Conservation (phyloP, 30 jellyfish, hydroid and myxozoan genomes). For the Calvadosia cruxmelitensis region DNA sequence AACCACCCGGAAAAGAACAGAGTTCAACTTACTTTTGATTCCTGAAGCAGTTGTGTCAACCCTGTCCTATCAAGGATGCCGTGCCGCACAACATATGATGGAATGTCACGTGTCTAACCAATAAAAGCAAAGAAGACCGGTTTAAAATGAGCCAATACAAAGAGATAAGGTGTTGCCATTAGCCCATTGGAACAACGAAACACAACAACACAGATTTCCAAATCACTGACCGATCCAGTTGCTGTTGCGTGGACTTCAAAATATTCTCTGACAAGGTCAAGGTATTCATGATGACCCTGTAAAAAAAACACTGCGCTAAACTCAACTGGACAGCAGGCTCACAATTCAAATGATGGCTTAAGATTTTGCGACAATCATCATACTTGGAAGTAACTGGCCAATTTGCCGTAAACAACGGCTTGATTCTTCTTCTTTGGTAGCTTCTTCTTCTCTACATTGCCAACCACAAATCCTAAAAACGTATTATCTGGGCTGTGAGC, state of each 20-base stretch:
- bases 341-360: too few species aligned
- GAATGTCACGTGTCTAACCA: too few species aligned
- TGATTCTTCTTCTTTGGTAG: constrained; percentile 17
- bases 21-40: not conserved
- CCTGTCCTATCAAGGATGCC: not conserved
- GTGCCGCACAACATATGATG: not conserved
- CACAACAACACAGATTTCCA: not conserved
- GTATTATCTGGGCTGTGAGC: constrained; percentile 95
- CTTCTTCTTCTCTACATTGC: constrained; percentile 21
- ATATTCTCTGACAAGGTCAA: not conserved
- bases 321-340: not conserved
- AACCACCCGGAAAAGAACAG: too few species aligned
- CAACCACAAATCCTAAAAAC: constrained; percentile 88
- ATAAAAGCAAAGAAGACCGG: not conserved
- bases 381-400: constrained; percentile 13
- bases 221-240: not conserved
- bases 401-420: constrained; percentile 85
- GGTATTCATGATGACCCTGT: not conserved
- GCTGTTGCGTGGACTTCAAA: not conserved
- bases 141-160: not conserved
- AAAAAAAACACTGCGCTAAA: too few species aligned
- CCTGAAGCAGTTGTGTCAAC: not conserved
- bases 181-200: not conserved
- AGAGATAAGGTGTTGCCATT: not conserved
- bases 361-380: not conserved